A percentile compares a stretch with the other conserved stretches of the same genome.
Conservation (phyloP, 2,797 vertebrate species). For the Enteromius thamalakanensis region DNA sequence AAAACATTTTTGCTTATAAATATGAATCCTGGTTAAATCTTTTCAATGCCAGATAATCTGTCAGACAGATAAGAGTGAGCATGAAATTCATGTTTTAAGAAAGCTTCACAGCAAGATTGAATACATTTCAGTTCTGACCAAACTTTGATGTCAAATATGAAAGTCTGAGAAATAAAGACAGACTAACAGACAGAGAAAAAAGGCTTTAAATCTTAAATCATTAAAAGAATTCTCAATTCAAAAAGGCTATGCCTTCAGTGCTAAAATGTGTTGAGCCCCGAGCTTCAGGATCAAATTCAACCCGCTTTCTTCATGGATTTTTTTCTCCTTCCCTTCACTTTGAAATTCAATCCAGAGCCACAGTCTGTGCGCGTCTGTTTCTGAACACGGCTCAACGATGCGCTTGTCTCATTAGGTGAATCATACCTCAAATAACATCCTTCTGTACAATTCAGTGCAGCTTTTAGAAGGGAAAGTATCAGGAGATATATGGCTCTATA, state of each 20-base stretch:
- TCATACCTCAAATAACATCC: slow-evolving; percentile 11
- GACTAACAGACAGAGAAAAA: neutral
- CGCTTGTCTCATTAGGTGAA: slow-evolving; percentile 33
- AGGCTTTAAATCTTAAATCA: slow-evolving; percentile 8
- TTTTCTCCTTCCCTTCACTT: slow-evolving; percentile 14
- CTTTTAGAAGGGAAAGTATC: neutral
- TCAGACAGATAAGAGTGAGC: neutral
- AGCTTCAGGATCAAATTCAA: slow-evolving; percentile 36
- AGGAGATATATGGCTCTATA: slow-evolving; percentile 1
- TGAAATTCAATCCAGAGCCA: slow-evolving; percentile 43
- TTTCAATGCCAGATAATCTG: slow-evolving; percentile 13
- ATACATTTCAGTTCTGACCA: neutral
- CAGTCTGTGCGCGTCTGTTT: neutral
- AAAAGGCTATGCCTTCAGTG: slow-evolving; percentile 21
- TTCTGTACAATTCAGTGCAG: neutral
- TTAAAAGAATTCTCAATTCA: slow-evolving; percentile 30
- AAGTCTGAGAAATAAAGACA: slow-evolving; percentile 14
- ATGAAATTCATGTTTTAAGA: neutral
- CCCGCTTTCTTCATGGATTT: neutral
- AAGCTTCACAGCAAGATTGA: slow-evolving; percentile 4
- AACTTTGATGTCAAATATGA: slow-evolving; percentile 13
- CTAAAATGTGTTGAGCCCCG: slow-evolving; percentile 22
- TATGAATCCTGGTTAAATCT: slow-evolving; percentile 5
- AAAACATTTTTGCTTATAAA: neutral
- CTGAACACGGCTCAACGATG: neutral